Evolutionary conservation across 2,888 invertebrate species (phyloP).

Genomic region (Aradus depressus): DNA sequence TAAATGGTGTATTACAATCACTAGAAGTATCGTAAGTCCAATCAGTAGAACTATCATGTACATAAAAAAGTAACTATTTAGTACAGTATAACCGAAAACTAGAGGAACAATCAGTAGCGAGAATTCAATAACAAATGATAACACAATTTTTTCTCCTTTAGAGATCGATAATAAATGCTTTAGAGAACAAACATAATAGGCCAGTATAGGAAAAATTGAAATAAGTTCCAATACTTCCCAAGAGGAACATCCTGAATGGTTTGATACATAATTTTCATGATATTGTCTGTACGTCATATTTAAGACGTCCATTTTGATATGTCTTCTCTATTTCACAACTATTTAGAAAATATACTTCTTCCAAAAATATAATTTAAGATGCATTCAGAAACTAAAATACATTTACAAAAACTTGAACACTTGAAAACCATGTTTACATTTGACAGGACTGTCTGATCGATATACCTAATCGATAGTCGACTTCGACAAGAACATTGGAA

Average conservation of each 20-base stretch:
- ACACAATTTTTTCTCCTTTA: not conserved
- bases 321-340: too few species aligned
- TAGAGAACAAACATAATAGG: constrained; percentile 10
- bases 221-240: constrained; percentile 17
- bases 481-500: too few species aligned
- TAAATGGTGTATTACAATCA: not conserved
- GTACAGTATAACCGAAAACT: constrained; percentile 14
- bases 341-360: too few species aligned
- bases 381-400: too few species aligned
- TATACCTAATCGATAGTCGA: too few species aligned
- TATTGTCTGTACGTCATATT: constrained; percentile 13
- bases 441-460: too few species aligned
- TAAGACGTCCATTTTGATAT: not conserved
- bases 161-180: constrained; percentile 5
- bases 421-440: too few species aligned
- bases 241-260: constrained; percentile 15
- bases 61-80: constrained; percentile 5
- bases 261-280: constrained; percentile 20
- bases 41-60: not conserved
- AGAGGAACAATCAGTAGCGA: constrained; percentile 12
- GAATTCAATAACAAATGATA: constrained; percentile 15
- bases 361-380: too few species aligned
- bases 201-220: constrained; percentile 6
- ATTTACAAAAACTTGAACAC: too few species aligned
- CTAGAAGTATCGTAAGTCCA: not conserved